Evolutionary conservation across 2,888 invertebrate genomes (phyloP), one percentile per base, ranked within the genome.

Genomic region (Tipula confusa): DNA sequence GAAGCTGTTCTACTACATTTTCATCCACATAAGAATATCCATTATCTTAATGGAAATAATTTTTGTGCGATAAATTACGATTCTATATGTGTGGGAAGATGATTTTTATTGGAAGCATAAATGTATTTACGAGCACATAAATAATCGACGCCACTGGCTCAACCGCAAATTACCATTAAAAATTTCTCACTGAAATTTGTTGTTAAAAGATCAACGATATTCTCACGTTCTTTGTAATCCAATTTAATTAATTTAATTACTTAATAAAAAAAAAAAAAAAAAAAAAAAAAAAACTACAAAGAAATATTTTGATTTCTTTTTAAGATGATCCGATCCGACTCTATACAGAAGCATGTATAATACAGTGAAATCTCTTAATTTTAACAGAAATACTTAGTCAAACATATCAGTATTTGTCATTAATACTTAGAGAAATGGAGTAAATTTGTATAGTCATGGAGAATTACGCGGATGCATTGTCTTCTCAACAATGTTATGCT

Each of bases 191-290:
- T 64, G 9, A 64, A 24, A 64, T 64, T n/a, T 64, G 24, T 64
- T 2, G 2, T 64, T 64, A 64, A 64, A 64, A 64, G 64, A 24
- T 9, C 64, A 24, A 11, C 24, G 64, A 64, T 64, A 64, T 64
- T 64, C 64, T 64, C 64, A 64, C 64, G 64, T 64, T 64, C 64
- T 64, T 64, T 64, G 64, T 64, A 64, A 64, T 64, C 64, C 64
- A 64, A 64, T 64, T 64, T 64, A 64, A 64, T 64, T 64, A 24
- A 64, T 64, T 64, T 64, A 64, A 64, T 64, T 64, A 64, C 24
- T 24, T 64, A 64, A 64, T 64, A 18, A 64, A 64, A 18, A 64
- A 64, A 64, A 64, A 64, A 24, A 64, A 64, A 43, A 15, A 15
- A 15, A 18, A 64, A 64, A 64, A 64, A 64, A 24, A 64, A 64